These are phyloP conservation scores for Xenopus laevis DNA, from an alignment of 2,113 vertebrate genomes.

Conservation along the genomic window DNA sequence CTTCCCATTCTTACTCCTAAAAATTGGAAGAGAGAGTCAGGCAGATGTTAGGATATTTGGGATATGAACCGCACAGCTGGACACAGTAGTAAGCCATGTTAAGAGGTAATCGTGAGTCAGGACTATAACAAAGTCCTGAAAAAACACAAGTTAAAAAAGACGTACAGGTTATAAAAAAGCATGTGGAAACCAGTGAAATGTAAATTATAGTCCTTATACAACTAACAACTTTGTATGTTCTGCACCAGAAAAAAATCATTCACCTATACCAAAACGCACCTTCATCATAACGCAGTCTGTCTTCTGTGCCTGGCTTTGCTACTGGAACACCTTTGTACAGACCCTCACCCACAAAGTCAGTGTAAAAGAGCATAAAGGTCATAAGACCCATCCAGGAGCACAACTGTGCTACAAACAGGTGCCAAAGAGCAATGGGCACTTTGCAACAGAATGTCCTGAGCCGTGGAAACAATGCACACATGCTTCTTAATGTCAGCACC, in stretches of 20 bases:
- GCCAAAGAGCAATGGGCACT: constrained; percentile 66
- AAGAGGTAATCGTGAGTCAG: neutral
- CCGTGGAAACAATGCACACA: constrained; percentile 59
- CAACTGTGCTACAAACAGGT: constrained; percentile 77
- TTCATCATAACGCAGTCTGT: constrained; percentile 76
- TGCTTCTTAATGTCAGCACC: constrained; percentile 42
- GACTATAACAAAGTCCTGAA: no score
- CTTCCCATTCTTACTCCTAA: constrained; percentile 83
- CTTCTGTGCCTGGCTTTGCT: constrained; percentile 69
- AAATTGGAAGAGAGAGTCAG: neutral
- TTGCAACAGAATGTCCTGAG: constrained; percentile 66
- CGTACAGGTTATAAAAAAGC: no score
- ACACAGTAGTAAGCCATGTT: no score
- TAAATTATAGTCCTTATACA: no score
- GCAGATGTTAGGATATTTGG: neutral
- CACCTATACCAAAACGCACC: constrained; percentile 57
- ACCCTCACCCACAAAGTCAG: constrained; percentile 79
- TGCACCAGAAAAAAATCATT: no score
- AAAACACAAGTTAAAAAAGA: no score
- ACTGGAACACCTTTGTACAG: constrained; percentile 76
- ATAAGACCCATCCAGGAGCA: constrained; percentile 86
- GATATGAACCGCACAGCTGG: no score
- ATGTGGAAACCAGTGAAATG: no score
- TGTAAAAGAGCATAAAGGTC: constrained; percentile 85
- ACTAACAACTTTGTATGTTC: no score